A percentile compares a stretch with the other conserved stretches of the same genome.
Conservation (phyloP, 2,113 vertebrate genomes). For the Sceloporus undulatus region DNA sequence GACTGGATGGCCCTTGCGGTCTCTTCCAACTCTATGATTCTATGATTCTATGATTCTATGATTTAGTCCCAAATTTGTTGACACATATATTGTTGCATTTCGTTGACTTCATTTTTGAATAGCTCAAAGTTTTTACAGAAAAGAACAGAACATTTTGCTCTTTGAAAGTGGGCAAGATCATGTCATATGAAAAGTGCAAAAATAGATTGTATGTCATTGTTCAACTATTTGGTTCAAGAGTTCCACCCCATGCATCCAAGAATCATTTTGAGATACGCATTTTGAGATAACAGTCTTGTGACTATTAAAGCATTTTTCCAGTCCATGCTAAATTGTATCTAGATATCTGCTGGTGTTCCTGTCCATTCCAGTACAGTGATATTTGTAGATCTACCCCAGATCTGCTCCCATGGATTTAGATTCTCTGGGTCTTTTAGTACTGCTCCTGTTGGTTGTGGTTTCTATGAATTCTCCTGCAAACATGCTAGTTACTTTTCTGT, state of each 20-base stretch:
- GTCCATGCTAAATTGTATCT: neutral
- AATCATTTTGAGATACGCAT: too few relatives aligned
- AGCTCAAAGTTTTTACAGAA: conserved; percentile 2
- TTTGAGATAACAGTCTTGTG: too few relatives aligned
- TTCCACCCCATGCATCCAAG: too few relatives aligned
- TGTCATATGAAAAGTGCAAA: neutral
- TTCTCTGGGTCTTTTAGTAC: neutral
- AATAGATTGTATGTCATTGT: conserved; percentile 3
- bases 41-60: too few relatives aligned
- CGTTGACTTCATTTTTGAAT: neutral
- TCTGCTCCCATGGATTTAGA: neutral
- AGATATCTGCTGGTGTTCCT: neutral
- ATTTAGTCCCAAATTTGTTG: neutral
- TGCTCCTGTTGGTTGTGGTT: neutral
- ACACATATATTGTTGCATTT: neutral
- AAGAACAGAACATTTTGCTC: neutral
- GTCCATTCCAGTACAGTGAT: too few relatives aligned
- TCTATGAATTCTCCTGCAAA: neutral
- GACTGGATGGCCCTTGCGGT: too few relatives aligned
- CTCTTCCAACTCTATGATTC: too few relatives aligned
- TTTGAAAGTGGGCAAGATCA: neutral
- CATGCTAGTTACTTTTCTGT: neutral
- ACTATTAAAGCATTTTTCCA: too few relatives aligned
- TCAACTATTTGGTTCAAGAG: neutral
- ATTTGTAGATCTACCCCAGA: neutral